Conservation (phyloP, 2,113 vertebrate genomes). For the Uropsilus gracilis region DNA sequence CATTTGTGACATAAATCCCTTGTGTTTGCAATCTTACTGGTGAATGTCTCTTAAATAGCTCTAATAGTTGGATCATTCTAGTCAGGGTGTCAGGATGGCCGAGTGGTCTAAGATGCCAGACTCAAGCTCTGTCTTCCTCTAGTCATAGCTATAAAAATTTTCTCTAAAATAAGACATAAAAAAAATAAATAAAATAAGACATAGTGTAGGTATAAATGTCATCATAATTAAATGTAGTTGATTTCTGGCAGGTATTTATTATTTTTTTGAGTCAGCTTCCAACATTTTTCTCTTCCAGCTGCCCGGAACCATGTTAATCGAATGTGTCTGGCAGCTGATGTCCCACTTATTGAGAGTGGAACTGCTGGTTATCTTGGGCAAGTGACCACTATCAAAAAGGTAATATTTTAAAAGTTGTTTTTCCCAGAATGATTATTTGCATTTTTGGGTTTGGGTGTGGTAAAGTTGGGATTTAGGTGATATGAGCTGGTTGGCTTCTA, state of each 20-base stretch:
- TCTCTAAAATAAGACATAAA: not conserved
- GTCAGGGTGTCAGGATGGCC: not conserved
- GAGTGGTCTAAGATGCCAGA: no score
- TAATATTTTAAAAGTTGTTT: slow-evolving; percentile 66
- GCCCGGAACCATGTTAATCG: slow-evolving; percentile 98
- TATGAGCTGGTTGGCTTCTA: not conserved
- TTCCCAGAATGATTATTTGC: not conserved
- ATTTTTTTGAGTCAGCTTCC: not conserved
- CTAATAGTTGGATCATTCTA: not conserved
- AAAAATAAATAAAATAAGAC: not conserved
- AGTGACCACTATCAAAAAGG: slow-evolving; percentile 99
- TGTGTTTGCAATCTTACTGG: not conserved
- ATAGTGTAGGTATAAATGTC: not conserved
- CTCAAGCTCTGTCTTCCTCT: not conserved
- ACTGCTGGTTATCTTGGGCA: slow-evolving; percentile 99
- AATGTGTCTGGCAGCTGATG: slow-evolving; percentile 98
- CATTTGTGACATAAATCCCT: not conserved
- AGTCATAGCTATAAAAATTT: not conserved
- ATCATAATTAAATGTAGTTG: slow-evolving; percentile 54
- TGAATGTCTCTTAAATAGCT: not conserved
- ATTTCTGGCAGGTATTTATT: not conserved
- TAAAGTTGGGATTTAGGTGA: not conserved
- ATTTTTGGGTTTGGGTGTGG: not conserved
- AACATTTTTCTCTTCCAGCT: slow-evolving; percentile 84
- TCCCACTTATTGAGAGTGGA: slow-evolving; percentile 97